Percentiles rank a stretch among this genome's conserved stretches.
Evolutionary conservation across 2,797 vertebrate species (phyloP).

Genomic region (Benthosema pterotum): DNA sequence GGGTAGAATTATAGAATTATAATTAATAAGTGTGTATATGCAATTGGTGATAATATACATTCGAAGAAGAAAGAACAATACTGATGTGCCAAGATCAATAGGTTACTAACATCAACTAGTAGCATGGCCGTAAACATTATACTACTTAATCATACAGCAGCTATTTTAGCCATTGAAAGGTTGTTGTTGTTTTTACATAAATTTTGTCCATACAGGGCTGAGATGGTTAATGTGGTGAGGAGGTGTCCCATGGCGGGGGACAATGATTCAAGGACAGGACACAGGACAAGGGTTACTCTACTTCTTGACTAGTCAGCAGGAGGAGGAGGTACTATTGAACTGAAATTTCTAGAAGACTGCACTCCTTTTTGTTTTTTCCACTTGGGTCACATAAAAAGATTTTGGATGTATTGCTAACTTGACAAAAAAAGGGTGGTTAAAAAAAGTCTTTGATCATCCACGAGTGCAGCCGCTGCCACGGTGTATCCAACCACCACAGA

Average conservation of each 20-base stretch:
- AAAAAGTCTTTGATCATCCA: conserved; percentile 55
- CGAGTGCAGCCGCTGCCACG: conserved; percentile 57
- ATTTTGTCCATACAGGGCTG: too few species aligned
- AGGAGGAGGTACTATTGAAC: conserved; percentile 45
- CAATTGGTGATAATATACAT: too few species aligned
- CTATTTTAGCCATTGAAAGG: too few species aligned
- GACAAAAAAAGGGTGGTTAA: conserved; percentile 44
- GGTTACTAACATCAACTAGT: too few species aligned
- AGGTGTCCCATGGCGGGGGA: conserved; percentile 29
- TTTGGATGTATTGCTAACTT: conserved; percentile 53
- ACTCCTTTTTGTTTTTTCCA: conserved; percentile 9
- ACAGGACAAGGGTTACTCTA: conserved; percentile 31
- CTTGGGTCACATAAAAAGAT: conserved; percentile 22
- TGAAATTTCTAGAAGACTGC: conserved; percentile 15
- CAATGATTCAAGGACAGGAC: conserved; percentile 12
- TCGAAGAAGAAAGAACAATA: too few species aligned
- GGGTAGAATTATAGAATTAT: too few species aligned
- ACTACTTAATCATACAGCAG: too few species aligned
- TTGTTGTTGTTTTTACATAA: too few species aligned
- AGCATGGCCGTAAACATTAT: too few species aligned
- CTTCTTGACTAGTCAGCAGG: conserved; percentile 27
- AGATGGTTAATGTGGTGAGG: too few species aligned
- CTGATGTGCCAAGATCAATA: too few species aligned
- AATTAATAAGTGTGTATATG: too few species aligned
- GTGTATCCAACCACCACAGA: conserved; percentile 47